These are phyloP conservation scores for Hassar affinis DNA, from an alignment of 2,113 vertebrate genomes.

Conservation along the genomic window DNA sequence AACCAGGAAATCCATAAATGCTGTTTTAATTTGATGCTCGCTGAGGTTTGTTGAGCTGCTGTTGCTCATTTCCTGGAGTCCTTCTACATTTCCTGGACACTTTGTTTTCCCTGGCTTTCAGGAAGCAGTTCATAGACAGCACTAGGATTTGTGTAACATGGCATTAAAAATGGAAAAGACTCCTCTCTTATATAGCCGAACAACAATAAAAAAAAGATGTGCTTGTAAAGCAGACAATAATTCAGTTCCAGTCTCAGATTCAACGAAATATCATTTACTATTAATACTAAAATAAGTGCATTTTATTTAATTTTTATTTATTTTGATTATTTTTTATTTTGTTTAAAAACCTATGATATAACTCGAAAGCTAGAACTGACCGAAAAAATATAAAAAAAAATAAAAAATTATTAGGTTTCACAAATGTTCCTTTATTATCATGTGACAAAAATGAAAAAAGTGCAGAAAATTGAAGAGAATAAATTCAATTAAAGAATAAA, in stretches of 20 bases:
- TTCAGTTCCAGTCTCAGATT: background rate
- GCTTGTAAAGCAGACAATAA: background rate
- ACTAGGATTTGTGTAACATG: background rate
- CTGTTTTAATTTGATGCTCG: background rate
- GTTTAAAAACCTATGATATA: background rate
- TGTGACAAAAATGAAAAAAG: background rate
- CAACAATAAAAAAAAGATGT: background rate
- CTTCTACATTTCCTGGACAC: constrained; percentile 7
- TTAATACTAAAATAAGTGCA: too few relatives aligned
- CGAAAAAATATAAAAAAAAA: background rate
- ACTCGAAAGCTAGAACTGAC: background rate
- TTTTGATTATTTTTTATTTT: too few relatives aligned
- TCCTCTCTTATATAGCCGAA: background rate
- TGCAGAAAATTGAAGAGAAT: too few relatives aligned
- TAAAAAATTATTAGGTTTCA: too few relatives aligned
- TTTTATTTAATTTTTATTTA: too few relatives aligned
- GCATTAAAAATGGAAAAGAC: background rate
- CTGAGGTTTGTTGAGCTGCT: background rate
- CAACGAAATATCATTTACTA: too few relatives aligned
- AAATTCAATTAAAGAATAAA: too few relatives aligned
- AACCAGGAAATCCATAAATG: background rate
- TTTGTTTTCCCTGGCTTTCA: background rate
- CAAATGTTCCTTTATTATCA: background rate
- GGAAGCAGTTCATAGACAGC: background rate
- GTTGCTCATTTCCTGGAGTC: background rate